Conservation (phyloP, 2,888 invertebrate genomes). For the Agrochola macilenta region DNA sequence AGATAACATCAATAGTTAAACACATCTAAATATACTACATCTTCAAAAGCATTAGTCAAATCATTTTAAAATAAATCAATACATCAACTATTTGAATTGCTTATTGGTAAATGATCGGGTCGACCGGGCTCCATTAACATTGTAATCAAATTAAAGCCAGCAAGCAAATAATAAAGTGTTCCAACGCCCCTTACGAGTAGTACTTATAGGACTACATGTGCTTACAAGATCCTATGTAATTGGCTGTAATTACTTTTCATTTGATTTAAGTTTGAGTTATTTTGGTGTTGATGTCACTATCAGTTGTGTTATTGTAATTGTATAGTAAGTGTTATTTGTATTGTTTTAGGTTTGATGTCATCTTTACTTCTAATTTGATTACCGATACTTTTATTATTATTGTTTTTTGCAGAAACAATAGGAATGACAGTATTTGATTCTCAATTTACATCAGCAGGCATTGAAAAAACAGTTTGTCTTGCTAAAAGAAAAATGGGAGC, state of each 20-base stretch:
- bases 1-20: neutral
- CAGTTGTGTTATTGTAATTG: neutral
- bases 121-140: constrained; percentile 58
- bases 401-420: neutral
- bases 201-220: constrained; percentile 37
- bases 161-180: constrained; percentile 62
- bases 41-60: neutral
- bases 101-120: constrained; percentile 55
- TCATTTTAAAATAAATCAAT: constrained; percentile 1
- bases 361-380: neutral
- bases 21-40: neutral
- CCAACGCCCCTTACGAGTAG: constrained; percentile 15
- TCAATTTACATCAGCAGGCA: constrained; percentile 10
- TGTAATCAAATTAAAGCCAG: constrained; percentile 61
- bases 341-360: neutral
- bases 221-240: constrained; percentile 28
- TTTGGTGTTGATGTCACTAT: neutral
- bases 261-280: constrained; percentile 4
- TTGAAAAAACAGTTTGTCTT: constrained; percentile 37
- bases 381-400: neutral
- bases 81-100: constrained; percentile 53
- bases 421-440: constrained; percentile 15
- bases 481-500: constrained; percentile 33
- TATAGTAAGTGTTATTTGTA: neutral
- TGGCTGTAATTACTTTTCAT: constrained; percentile 26